Conservation (phyloP, 2,888 invertebrate genomes). For the Scaptomyza reducta region DNA sequence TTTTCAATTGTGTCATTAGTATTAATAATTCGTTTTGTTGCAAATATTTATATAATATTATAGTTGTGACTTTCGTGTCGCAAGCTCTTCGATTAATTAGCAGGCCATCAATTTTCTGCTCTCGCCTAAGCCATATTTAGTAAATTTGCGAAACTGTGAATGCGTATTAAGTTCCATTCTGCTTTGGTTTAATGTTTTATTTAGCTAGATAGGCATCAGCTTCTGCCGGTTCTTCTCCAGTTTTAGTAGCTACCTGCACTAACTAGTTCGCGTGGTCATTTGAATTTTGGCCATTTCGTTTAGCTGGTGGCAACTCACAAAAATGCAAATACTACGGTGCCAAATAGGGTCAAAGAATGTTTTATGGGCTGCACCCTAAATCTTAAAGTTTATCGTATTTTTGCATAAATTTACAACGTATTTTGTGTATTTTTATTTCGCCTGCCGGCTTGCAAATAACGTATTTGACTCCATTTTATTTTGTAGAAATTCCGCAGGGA, state of each 20-base stretch:
- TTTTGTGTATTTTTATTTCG: constrained; percentile 15
- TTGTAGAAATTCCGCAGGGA: constrained; percentile 59
- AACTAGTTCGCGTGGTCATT: constrained; percentile 36
- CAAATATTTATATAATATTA: neutral
- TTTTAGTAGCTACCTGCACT: constrained; percentile 24
- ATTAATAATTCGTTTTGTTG: neutral
- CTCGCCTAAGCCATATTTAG: constrained; percentile 21
- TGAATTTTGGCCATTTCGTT: constrained; percentile 42
- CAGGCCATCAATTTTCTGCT: neutral
- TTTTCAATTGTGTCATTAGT: neutral
- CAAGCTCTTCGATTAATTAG: constrained; percentile 13
- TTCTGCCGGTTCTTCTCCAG: constrained; percentile 19
- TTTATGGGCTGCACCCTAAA: constrained; percentile 40
- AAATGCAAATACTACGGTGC: constrained; percentile 58
- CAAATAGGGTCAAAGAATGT: constrained; percentile 51
- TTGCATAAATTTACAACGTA: constrained; percentile 31
- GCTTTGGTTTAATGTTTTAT: constrained; percentile 42
- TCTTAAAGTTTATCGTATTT: constrained; percentile 23
- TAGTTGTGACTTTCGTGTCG: constrained; percentile 13
- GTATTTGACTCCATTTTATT: constrained; percentile 38
- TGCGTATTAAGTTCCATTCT: constrained; percentile 46
- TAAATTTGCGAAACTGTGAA: constrained; percentile 15
- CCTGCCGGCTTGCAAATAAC: constrained; percentile 21
- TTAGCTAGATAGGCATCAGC: constrained; percentile 51
- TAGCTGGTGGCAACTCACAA: constrained; percentile 37